Conservation (phyloP, 2,113 vertebrate species). For the Nycticorax nycticorax region DNA sequence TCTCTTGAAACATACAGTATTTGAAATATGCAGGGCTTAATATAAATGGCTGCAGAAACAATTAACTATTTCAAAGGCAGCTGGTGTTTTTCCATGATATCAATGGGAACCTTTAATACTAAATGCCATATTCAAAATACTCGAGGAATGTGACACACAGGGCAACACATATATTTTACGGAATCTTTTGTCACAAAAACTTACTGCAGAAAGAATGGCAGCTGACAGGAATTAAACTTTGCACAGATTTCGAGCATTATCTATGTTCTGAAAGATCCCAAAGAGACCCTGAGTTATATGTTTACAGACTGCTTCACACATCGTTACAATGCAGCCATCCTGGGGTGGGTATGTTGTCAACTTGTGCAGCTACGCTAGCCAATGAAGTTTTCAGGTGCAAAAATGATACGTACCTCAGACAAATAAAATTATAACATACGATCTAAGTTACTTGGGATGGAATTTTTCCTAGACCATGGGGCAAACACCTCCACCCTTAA, state of each 20-base stretch:
- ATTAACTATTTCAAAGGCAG: slow-evolving; percentile 32
- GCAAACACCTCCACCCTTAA: neutral
- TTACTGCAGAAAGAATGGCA: neutral
- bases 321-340: neutral
- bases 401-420: neutral
- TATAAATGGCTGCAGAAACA: slow-evolving; percentile 23
- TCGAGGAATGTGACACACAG: neutral
- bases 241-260: neutral
- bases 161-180: neutral
- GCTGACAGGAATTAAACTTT: neutral
- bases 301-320: neutral
- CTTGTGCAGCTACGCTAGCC: fast-evolving
- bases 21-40: neutral
- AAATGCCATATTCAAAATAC: neutral
- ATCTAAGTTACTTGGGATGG: neutral
- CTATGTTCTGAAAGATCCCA: neutral
- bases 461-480: slow-evolving; percentile 18
- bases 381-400: neutral
- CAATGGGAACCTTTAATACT: neutral
- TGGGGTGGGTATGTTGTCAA: neutral
- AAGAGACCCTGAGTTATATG: neutral
- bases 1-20: neutral
- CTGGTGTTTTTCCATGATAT: neutral
- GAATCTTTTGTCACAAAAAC: neutral
- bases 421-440: neutral